Evolutionary conservation across 2,113 vertebrate genomes (phyloP), one percentile per base, ranked within the genome.

Genomic region (Perca fluviatilis): DNA sequence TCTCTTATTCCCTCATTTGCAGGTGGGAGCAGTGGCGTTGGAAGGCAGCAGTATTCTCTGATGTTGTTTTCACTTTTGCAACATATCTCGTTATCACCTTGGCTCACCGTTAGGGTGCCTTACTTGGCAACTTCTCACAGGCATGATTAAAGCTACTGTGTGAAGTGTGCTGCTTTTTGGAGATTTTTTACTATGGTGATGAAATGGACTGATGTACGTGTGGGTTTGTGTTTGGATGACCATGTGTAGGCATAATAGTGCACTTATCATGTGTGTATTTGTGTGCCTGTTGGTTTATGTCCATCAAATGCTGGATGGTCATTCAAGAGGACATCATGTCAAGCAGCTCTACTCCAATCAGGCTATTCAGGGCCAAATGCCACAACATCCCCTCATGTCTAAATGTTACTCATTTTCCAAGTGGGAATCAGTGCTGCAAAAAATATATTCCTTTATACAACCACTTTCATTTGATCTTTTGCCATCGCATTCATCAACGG

Each of bases 1-100:
- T 88, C 71, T 81, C 56, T 77, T 76, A 10, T 68, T 90, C 50
- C 69, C 62, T 84, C 74, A 58, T 89, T 85, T 85, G 43, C 73
- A 85, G 73, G 85, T 84, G 65, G 64, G 76, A 56, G 77, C 51
- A 14, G 40, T 47, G 58, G 72, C 16, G 15, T 30, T 72, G 43
- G 79, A 78, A 70, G 71, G 71, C 30, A 27, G 51, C 43, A 30
- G 33, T 50, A 18, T 58, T 75, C 77, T 58, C 82, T 81, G 82
- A 71, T 79, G 71, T 64, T 79, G 78, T 86, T 85, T 74, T 83
- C 58, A 23, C 70, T 85, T 87, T 65, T 21, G 53, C 69, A 82
- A 40, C 6, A 3, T 57, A 80, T 78, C 71, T 88, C 60, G 56
- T 89, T 87, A 83, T 85, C 81, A 83, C 64, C 76, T 76, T 14